Base-by-base conservation (phyloP, 2,113 vertebrate species). In the Octodon degus region DNA sequence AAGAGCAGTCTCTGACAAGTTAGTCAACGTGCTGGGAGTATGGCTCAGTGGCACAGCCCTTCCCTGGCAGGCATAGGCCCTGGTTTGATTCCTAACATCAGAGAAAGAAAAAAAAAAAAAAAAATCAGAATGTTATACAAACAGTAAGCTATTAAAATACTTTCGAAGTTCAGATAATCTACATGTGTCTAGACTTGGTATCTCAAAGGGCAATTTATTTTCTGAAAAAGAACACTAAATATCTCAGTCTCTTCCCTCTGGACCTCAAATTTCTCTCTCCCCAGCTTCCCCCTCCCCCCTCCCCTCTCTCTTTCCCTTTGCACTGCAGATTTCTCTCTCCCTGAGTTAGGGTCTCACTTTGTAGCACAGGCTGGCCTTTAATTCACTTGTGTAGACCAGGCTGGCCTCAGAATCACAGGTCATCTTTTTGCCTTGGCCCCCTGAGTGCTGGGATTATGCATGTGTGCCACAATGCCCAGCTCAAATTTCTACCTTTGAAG, bases 191-290 rank as follows among this genome's bases (percentile, higher is more conserved):
- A 88, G 40, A 82, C 27, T 68, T 88, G 43, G 83, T 17, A 47
- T 65, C n/a, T 89, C 50, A 60, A 85, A 82, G 50, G 82, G 47
- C 17, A 97, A 92, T 16, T 47, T 20, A 91, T 16, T 34, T 74
- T 76, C 53, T 65, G 40, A 93, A 93, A 77, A 98, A 95, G 30
- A 93, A 92, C 53, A 25, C 17, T 88, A 86, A 83, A 76, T 87
- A 95, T 89, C n/a, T 95, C 62, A 20, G 24, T 72, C 22, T 72
- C 22, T 93, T 96, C 89, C 34, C 91, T 40, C 32, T 94, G n/a
- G 70, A 74, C 58, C 68, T 96, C 68, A 92, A 47, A 81, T 81
- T 90, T 89, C 30, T 96, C 43, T 43, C 43, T 43, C 5, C 43
- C 43, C 43, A 43, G 43, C 43, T 43, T 6, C 43, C 43, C 12